Conservation (phyloP, 2,797 vertebrate species). For the Coilia nasus region DNA sequence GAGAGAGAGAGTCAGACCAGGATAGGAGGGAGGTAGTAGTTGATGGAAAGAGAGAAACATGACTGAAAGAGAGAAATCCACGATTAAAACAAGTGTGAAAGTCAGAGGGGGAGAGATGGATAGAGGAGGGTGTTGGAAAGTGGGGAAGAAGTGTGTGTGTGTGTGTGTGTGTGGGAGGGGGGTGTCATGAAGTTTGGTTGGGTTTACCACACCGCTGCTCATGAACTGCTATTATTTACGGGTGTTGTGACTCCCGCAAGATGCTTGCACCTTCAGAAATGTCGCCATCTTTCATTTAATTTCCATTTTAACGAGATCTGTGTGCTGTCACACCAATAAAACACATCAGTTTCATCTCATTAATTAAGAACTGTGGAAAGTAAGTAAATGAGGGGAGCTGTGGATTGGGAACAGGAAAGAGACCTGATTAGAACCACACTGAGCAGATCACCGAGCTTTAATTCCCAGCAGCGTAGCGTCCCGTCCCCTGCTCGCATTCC, state of each 20-base stretch:
- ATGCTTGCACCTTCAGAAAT: slow-evolving; percentile 54
- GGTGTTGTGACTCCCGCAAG: slow-evolving; percentile 66
- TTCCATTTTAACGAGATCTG: slow-evolving; percentile 28
- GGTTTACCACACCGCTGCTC: slow-evolving; percentile 62
- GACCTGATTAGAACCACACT: slow-evolving; percentile 11
- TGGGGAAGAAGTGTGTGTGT: too few species aligned
- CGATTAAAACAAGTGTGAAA: background rate
- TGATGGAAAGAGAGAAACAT: background rate
- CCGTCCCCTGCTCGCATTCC: slow-evolving; percentile 50
- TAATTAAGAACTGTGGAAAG: slow-evolving; percentile 31
- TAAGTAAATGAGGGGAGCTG: background rate
- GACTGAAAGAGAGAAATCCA: background rate
- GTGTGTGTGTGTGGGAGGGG: slow-evolving; percentile 3
- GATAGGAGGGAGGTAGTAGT: background rate
- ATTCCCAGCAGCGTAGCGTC: background rate
- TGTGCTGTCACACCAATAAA: slow-evolving; percentile 35
- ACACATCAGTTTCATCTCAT: slow-evolving; percentile 29
- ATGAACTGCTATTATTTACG: slow-evolving; percentile 71
- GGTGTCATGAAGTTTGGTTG: slow-evolving; percentile 67
- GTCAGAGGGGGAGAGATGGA: background rate
- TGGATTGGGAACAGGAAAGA: background rate
- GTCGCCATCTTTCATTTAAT: slow-evolving; percentile 52
- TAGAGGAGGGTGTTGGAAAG: too few species aligned
- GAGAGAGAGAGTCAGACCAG: too few species aligned
- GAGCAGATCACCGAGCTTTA: background rate